Evolutionary conservation across 2,888 invertebrate genomes (phyloP), one percentile per base, ranked within the genome.

Genomic region (Opisthograptis luteolata): DNA sequence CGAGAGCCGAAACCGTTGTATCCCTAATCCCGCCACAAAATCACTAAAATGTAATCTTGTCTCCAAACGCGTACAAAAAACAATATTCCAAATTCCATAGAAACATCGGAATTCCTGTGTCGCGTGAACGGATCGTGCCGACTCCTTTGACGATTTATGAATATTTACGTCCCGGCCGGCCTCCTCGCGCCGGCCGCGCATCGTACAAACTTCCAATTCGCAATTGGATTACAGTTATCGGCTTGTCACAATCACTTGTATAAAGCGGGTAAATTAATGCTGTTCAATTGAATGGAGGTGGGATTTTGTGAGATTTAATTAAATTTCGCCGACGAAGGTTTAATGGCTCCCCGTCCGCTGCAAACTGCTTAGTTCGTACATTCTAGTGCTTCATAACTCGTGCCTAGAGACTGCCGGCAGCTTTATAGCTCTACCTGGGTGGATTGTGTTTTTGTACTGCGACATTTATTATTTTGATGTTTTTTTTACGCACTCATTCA

Each of bases 41-140:
- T 32, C 40, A 41, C 46, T 15, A 47, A 34, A 48, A 36, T 28
- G 27, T 41, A 40, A 47, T 47, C 32, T 47, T 41, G 34, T 41
- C 35, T 39, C 25, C 9, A 1, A 36, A 36, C 28, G 34, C 10
- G 28, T 43, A 9, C 35, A 34, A 40, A 32, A 31, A 27, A 27
- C 20, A 40, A 46, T 40, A 39, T 37, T 34, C 17, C 27, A 10
- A 39, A 46, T 40, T 15, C 34, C 47, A 10, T 8, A 10, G n/a
- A 7, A 40, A 34, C 24, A 45, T 13, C n/a, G 46, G 40, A 20
- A 47, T 40, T 15, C 27, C 15, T n/a, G 15, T 8, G 4, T 6
- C 25, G 19, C 19, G 14, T n/a, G 14, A 19, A 30, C 28, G 19
- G 12, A 13, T 27, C 8, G 27, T 20, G 19, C 20, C 19, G 10